Conservation (phyloP, 2,113 vertebrate genomes). For the Poeciliopsis turrubarensis region DNA sequence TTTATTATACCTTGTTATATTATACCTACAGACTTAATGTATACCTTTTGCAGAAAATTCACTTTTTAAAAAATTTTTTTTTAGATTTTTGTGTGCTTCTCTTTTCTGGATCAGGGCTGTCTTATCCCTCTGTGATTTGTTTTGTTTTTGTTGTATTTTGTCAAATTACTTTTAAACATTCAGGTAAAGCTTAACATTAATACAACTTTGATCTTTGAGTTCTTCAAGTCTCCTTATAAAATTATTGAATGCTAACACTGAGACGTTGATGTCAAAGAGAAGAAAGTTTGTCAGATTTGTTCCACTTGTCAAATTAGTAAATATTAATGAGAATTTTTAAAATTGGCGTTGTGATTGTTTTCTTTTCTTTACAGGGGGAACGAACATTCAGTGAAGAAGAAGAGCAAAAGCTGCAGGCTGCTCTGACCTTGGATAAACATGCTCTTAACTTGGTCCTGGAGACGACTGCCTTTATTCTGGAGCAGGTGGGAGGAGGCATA, state of each 20-base stretch:
- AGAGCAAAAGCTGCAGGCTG: slow-evolving; percentile 90
- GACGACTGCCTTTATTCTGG: slow-evolving; percentile 89
- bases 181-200: neutral
- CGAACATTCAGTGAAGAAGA: slow-evolving; percentile 93
- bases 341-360: neutral
- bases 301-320: neutral
- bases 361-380: slow-evolving; percentile 80
- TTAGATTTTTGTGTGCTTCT: neutral
- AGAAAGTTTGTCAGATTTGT: neutral
- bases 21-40: neutral
- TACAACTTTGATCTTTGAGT: neutral
- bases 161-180: no score
- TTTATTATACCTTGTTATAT: neutral
- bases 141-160: neutral
- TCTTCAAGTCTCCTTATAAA: neutral
- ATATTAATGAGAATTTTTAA: neutral
- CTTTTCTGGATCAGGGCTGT: neutral
- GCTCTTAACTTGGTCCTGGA: slow-evolving; percentile 91
- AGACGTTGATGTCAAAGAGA: neutral
- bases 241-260: neutral
- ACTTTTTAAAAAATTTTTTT: neutral
- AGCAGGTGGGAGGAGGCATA: slow-evolving; percentile 81
- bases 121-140: neutral
- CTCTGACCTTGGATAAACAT: slow-evolving; percentile 89
- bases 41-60: neutral